Evolutionary conservation across 2,888 invertebrate species (phyloP), one percentile per base, ranked within the genome.

Genomic region (Crioceris asparagi): DNA sequence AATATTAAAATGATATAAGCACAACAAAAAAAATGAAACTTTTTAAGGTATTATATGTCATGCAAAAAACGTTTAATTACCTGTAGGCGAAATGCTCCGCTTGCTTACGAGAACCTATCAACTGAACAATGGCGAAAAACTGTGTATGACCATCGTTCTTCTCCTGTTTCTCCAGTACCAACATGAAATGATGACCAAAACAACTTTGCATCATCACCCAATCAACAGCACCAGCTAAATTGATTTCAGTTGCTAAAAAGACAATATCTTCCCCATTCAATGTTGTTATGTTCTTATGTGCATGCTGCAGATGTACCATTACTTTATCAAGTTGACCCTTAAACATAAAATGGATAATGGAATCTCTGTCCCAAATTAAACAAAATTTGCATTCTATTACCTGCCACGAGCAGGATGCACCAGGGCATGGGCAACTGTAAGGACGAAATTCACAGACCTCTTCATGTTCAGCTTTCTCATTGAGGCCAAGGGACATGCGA

Each of bases 141-240:
- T 92, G 91, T 56, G 91, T 91, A 59, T 90, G 88, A 1, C 91
- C 94, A 69, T 97, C 94, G 64, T 83, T 91, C 62, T 97, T 97
- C 58, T 94, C 94, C 67, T 94, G 93, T 62, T 97, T 97, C 63
- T 98, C 98, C 34, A 99, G 74, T 21, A 99, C 97, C 49, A 99
- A 74, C 97, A 99, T 98, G 60, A 99, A 99, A 66, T 97, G 92
- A 61, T 94, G 94, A 38, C 92, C 93, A 64, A 97, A 99, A 66
- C 98, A 99, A 17, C 93, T 93, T 68, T 99, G 98, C 97, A 99
- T 98, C 98, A 99, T 99, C 3, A 92, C 92, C 96, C 96, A 97
- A 65, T 97, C 96, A 7, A 97, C 96, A 19, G 96, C 97, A 40
- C 98, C 98, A 5, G 97, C 97, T 48, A 99, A 75, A 69, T 97